A percentile compares a stretch with the other conserved stretches of the same genome.
These are phyloP conservation scores for Eupeodes corollae DNA, from an alignment of 1,140 invertebrate species.

Conservation along the genomic window DNA sequence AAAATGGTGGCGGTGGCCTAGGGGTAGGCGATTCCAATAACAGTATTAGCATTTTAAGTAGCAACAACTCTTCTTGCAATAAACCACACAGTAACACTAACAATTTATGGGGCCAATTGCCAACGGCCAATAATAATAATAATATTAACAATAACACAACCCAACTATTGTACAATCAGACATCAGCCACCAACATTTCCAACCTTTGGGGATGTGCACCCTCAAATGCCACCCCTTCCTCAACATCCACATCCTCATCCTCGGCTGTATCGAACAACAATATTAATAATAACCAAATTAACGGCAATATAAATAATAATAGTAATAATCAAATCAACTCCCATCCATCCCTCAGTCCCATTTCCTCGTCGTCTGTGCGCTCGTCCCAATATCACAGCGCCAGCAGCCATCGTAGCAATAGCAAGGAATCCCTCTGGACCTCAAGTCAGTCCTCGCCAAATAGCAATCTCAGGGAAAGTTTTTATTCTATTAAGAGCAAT, in stretches of 20 bases:
- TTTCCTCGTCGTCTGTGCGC: constrained; percentile 12
- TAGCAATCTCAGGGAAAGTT: constrained; percentile 22
- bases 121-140: constrained; percentile 5
- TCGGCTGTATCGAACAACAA: constrained; percentile 9
- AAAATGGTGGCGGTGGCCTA: not conserved
- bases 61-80: constrained; percentile 2
- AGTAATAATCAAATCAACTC: constrained; percentile 5
- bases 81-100: constrained; percentile 10
- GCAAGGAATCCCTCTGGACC: constrained; percentile 33
- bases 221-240: constrained; percentile 12
- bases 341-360: constrained; percentile 32
- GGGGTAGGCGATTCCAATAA: constrained; percentile 6
- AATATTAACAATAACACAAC: constrained; percentile 1
- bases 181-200: constrained; percentile 22
- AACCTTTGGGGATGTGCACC: constrained; percentile 27
- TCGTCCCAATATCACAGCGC: constrained; percentile 5
- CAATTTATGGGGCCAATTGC: constrained; percentile 10
- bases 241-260: constrained; percentile 25
- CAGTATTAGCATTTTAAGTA: constrained; percentile 10
- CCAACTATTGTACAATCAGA: not conserved
- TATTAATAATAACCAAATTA: not conserved
- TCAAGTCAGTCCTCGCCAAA: constrained; percentile 23
- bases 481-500: constrained; percentile 12
- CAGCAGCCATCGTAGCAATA: constrained; percentile 17
- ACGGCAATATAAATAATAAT: not conserved